A percentile compares a stretch with the other conserved stretches of the same genome.
Evolutionary conservation across 2,797 vertebrate genomes (phyloP).

Genomic region (Loris lydekkerianus): DNA sequence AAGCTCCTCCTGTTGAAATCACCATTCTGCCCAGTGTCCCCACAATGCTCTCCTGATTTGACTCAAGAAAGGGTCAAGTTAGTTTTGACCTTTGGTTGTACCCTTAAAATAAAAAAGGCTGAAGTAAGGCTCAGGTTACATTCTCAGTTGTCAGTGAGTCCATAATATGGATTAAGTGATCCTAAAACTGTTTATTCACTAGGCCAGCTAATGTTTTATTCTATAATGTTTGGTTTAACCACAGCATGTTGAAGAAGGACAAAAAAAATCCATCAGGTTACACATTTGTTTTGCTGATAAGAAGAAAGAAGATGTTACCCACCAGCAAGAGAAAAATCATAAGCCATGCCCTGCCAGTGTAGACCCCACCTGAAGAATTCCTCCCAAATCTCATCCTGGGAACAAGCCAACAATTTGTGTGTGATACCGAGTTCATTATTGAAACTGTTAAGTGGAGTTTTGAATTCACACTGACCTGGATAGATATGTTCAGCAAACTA

Average conservation of each 20-base stretch:
- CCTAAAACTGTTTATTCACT: neutral
- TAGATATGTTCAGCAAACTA: neutral
- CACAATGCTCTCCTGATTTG: neutral
- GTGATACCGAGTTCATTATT: neutral
- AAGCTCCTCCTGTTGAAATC: neutral
- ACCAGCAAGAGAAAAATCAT: neutral
- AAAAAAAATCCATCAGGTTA: neutral
- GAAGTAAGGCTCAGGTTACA: neutral
- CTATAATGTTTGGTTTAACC: neutral
- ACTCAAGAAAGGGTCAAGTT: neutral
- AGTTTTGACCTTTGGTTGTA: neutral
- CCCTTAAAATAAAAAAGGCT: neutral
- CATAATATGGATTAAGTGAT: neutral
- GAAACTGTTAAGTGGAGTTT: neutral
- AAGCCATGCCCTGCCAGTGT: neutral
- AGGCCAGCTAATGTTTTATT: neutral
- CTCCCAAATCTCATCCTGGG: neutral
- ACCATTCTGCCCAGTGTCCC: too few relatives aligned
- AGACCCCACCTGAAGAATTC: neutral
- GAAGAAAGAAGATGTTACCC: neutral
- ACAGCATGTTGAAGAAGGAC: neutral
- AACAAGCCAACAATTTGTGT: neutral
- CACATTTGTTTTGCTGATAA: constrained; percentile 1
- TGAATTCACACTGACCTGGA: neutral
- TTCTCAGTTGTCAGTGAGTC: neutral